phyloP scores from a whole-genome alignment of 2,797 vertebrate genomes.

The Lepidocolaptes lacrymiger region DNA sequence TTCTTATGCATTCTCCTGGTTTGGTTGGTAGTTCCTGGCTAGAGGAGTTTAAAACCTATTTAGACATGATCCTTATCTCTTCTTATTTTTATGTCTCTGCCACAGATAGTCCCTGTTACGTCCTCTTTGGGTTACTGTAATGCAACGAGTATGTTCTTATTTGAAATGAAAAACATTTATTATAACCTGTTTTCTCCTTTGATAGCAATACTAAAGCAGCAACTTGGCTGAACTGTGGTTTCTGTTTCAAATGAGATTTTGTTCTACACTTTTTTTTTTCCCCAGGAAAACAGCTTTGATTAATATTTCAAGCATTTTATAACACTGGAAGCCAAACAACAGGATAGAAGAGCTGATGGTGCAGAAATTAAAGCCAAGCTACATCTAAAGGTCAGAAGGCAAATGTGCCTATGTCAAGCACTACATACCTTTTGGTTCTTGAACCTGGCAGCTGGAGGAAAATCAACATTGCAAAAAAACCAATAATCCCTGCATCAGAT shows the following conservation, averaged over 20 bases:
- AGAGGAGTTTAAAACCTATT: background rate
- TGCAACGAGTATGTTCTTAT: background rate
- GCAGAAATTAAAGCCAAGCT: background rate
- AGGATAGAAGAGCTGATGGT: background rate
- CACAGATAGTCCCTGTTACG: background rate
- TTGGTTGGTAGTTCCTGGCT: background rate
- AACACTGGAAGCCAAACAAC: background rate
- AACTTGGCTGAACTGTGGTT: background rate
- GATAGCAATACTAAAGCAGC: background rate
- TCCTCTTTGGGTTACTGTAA: background rate
- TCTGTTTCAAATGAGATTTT: background rate
- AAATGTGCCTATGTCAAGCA: constrained; percentile 34
- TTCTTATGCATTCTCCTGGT: background rate
- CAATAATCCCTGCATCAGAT: background rate
- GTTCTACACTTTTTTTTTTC: background rate
- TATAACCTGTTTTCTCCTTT: background rate
- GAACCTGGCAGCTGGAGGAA: constrained; percentile 21
- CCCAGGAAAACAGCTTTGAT: constrained; percentile 14
- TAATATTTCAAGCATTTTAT: constrained; percentile 29
- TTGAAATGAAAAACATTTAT: background rate
- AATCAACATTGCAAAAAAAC: constrained; percentile 6
- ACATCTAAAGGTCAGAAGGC: constrained; percentile 32
- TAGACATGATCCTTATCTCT: background rate
- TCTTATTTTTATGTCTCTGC: background rate
- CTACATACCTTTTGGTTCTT: background rate